These are phyloP conservation scores for Ctena decussata DNA, from an alignment of 2,888 invertebrate genomes.

Conservation along the genomic window DNA sequence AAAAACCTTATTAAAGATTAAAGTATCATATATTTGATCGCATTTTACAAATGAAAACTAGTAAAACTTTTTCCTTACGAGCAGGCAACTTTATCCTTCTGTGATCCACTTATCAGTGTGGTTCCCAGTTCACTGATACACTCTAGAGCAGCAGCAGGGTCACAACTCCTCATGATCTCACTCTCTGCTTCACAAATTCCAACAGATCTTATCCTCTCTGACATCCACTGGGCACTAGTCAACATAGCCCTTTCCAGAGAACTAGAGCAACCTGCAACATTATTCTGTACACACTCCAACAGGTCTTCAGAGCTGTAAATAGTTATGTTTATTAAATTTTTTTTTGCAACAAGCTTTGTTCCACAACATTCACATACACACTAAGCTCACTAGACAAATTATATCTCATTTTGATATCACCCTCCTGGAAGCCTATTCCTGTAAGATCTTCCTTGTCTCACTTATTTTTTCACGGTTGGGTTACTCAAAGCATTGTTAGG, in stretches of 20 bases:
- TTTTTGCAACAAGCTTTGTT: no score
- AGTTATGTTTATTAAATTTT: no score
- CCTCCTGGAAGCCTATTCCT: no score
- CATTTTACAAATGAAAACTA: no score
- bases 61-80: conserved; percentile 32
- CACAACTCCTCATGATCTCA: conserved; percentile 14
- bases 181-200: conserved; percentile 30
- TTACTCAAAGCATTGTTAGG: no score
- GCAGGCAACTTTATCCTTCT: conserved; percentile 21
- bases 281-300: conserved; percentile 27
- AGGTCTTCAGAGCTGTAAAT: not conserved
- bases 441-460: no score
- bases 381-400: no score
- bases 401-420: no score
- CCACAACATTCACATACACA: no score
- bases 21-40: no score
- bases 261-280: conserved; percentile 31
- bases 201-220: conserved; percentile 27
- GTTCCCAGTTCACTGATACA: conserved; percentile 46
- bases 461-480: no score
- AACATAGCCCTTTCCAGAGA: conserved; percentile 14
- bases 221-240: conserved; percentile 43
- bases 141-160: conserved; percentile 30
- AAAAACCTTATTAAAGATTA: no score
- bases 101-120: not conserved